These are phyloP conservation scores for Caenorhabditis plicata DNA, from an alignment of 2,888 invertebrate genomes.

Conservation along the genomic window DNA sequence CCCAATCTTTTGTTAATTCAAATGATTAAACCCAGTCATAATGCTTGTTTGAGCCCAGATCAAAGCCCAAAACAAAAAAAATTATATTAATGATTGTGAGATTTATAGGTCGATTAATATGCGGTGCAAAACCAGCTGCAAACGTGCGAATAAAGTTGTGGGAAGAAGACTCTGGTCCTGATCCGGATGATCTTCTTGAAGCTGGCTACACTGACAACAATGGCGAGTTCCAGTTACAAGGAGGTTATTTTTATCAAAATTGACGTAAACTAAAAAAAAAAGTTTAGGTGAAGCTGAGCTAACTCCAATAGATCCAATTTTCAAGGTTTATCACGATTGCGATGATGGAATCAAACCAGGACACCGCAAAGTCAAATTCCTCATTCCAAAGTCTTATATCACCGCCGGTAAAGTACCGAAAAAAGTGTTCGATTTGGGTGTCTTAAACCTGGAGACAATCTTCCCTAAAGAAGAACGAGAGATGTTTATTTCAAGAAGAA, in stretches of 20 bases:
- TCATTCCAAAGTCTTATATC: constrained; percentile 45
- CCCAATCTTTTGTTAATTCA: too few relatives aligned
- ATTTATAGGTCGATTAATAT: constrained; percentile 47
- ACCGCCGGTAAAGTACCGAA: constrained; percentile 42
- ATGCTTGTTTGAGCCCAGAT: too few relatives aligned
- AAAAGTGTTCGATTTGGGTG: constrained; percentile 45
- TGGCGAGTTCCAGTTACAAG: constrained; percentile 42
- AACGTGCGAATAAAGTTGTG: constrained; percentile 53
- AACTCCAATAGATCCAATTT: constrained; percentile 52
- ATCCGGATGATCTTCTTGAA: constrained; percentile 53
- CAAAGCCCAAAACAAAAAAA: too few relatives aligned
- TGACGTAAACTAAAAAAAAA: too few relatives aligned
- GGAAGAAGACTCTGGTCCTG: constrained; percentile 53
- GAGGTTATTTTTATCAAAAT: too few relatives aligned
- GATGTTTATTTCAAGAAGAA: constrained; percentile 35
- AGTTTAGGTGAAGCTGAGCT: constrained; percentile 48
- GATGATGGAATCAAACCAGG: constrained; percentile 48
- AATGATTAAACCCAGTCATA: too few relatives aligned
- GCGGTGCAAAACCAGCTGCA: constrained; percentile 44
- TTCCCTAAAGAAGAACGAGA: constrained; percentile 47
- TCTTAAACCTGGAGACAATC: constrained; percentile 49
- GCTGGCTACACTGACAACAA: constrained; percentile 49
- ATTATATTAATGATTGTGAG: neutral
- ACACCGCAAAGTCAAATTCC: constrained; percentile 41
- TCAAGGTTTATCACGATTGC: constrained; percentile 56